Evolutionary conservation across 2,797 vertebrate species (phyloP), one percentile per base, ranked within the genome.

Genomic region (Numenius phaeopus): DNA sequence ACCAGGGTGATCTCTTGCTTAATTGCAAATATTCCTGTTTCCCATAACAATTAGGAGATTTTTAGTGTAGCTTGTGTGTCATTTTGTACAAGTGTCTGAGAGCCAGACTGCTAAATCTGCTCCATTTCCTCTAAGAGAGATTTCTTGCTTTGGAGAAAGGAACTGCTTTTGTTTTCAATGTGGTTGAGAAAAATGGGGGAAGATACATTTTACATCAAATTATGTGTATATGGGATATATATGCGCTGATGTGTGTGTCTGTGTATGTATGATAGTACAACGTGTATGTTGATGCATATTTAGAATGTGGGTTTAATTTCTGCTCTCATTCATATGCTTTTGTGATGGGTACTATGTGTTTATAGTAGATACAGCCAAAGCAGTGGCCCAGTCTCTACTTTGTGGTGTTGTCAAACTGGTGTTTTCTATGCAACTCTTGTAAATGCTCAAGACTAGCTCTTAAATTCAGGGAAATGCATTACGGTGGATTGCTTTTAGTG

Each of bases 401-500:
- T 2, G 8, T 34, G 21, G 0, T 83, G 19, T 22, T 57, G 30
- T 62, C 29, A 62, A 42, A 52, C 34, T n/a, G 65, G 14, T 76
- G 30, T 26, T 92, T 73, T 75, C 42, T 20, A 29, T 19, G 32
- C 34, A 90, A 30, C 15, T 69, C 8, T 19, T 46, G 32, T 10
- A 87, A 49, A 37, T 47, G 20, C 24, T 83, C 27, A 54, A 50
- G 50, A 44, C 39, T n/a, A 72, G 19, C 32, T 91, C 62, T 67
- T 54, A 81, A 77, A 83, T 85, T 20, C 32, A 46, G 32, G 24
- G 30, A 52, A 71, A 75, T 57, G 40, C 10, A 30, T 34, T 29
- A 34, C 1, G 0, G 9, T n/a, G 70, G 5, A 5, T 75, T 18
- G 0, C 6, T 83, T 12, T 83, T 39, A n/a, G 23, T 27, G 21